These are phyloP conservation scores for Nudaria mundana DNA, from an alignment of 2,888 invertebrate species.

Conservation along the genomic window DNA sequence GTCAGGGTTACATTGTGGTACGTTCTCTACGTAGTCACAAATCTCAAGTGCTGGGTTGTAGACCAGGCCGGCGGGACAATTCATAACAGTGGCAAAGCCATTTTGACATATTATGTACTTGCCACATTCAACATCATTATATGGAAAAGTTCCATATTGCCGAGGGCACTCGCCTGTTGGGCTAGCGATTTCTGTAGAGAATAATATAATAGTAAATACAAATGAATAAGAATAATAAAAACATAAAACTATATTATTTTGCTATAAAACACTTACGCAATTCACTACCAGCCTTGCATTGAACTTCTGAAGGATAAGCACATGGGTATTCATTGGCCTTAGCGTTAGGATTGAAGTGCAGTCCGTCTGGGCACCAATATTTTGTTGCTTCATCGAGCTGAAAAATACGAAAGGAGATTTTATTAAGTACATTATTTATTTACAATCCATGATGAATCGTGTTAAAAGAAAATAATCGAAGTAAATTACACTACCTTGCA, in stretches of 20 bases:
- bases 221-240: background rate
- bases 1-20: slow-evolving; percentile 49
- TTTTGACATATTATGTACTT: slow-evolving; percentile 52
- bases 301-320: slow-evolving; percentile 88
- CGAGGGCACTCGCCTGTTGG: slow-evolving; percentile 38
- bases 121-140: slow-evolving; percentile 51
- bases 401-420: slow-evolving; percentile 6
- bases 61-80: slow-evolving; percentile 55
- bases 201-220: background rate
- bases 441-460: no score
- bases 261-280: slow-evolving; percentile 32
- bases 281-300: slow-evolving; percentile 82
- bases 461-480: no score
- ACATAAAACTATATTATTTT: background rate
- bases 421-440: no score
- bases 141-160: slow-evolving; percentile 46
- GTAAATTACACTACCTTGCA: slow-evolving; percentile 49
- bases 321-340: slow-evolving; percentile 84
- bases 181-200: slow-evolving; percentile 21
- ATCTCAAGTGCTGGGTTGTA: slow-evolving; percentile 41
- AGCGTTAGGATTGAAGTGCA: slow-evolving; percentile 85
- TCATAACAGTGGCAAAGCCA: slow-evolving; percentile 50
- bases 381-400: slow-evolving; percentile 82
- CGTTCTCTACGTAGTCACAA: slow-evolving; percentile 64
- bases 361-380: slow-evolving; percentile 87